phyloP scores from a whole-genome alignment of 2,113 vertebrate genomes.

The Pachypanchax playfairii region DNA sequence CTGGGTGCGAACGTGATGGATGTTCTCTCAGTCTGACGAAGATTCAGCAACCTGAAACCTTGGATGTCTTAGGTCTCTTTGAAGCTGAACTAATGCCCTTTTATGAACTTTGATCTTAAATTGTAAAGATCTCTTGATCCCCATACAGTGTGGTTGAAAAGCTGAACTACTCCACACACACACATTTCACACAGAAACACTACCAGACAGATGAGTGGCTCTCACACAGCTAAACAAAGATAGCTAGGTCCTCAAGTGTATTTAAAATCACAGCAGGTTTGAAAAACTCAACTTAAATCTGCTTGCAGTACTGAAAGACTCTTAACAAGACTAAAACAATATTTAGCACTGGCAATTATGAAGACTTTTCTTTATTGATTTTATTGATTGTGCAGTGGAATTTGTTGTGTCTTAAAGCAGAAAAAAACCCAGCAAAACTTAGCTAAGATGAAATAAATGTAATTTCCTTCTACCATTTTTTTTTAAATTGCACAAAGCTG shows the following conservation, averaged over 20 bases:
- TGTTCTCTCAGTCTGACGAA: slow-evolving; percentile 49
- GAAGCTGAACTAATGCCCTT: slow-evolving; percentile 40
- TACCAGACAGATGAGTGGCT: neutral
- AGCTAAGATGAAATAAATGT: slow-evolving; percentile 32
- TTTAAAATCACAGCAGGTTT: slow-evolving; percentile 3
- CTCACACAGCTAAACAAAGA: neutral
- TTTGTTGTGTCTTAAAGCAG: slow-evolving; percentile 17
- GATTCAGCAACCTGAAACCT: slow-evolving; percentile 50
- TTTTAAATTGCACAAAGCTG: neutral
- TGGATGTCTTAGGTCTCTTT: slow-evolving; percentile 43
- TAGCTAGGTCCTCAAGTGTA: slow-evolving; percentile 31
- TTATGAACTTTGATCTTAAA: slow-evolving; percentile 46
- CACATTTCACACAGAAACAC: neutral
- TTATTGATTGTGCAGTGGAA: neutral
- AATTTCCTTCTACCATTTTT: slow-evolving; percentile 8
- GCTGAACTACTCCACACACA: neutral
- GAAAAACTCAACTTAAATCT: slow-evolving; percentile 15
- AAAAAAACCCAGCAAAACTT: slow-evolving; percentile 4
- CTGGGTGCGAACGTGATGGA: slow-evolving; percentile 60
- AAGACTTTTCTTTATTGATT: slow-evolving; percentile 20
- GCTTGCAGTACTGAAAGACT: slow-evolving; percentile 36
- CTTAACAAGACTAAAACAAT: slow-evolving; percentile 30
- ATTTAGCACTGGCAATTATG: slow-evolving; percentile 11
- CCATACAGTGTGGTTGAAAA: neutral
- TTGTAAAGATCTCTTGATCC: slow-evolving; percentile 42